These are phyloP conservation scores for Triplophysa rosa DNA, from an alignment of 2,113 vertebrate genomes.

Conservation along the genomic window DNA sequence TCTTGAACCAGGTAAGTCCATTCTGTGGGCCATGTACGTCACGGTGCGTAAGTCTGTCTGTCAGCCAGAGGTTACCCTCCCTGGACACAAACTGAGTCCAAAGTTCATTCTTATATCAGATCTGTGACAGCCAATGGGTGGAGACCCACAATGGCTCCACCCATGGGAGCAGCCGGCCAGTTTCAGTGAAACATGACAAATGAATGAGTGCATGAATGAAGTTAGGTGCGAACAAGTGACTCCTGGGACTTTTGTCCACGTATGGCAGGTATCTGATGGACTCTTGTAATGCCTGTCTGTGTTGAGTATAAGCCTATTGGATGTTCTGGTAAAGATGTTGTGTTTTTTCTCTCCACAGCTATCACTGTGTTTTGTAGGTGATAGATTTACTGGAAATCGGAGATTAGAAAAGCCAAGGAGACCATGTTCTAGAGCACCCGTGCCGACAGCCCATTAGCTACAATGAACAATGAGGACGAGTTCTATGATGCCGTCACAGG, in stretches of 20 bases:
- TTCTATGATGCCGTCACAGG: conserved; percentile 97
- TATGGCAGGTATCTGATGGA: neutral
- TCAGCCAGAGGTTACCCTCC: conserved; percentile 21
- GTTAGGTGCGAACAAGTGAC: neutral
- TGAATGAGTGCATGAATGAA: neutral
- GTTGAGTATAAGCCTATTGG: neutral
- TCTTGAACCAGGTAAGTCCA: neutral
- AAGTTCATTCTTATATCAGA: conserved; percentile 33
- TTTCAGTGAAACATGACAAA: neutral
- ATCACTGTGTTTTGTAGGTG: conserved; percentile 2
- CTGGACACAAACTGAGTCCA: neutral
- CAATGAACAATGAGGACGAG: conserved; percentile 95
- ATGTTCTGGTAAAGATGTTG: neutral
- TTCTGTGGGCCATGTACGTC: neutral
- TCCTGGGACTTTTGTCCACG: neutral
- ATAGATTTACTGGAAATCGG: neutral
- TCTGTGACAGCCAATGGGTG: neutral
- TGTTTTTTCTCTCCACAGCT: conserved; percentile 31
- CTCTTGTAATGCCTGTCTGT: neutral
- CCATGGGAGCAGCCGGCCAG: neutral
- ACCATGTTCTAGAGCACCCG: conserved; percentile 72
- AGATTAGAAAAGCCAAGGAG: conserved; percentile 43
- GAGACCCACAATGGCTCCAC: conserved; percentile 25
- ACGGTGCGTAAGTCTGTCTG: conserved; percentile 18
- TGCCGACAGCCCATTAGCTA: conserved; percentile 59